Percentiles rank a stretch among this genome's conserved stretches.
These are phyloP conservation scores for Anoplolepis gracilipes DNA, from an alignment of 1,140 invertebrate species.

Conservation along the genomic window DNA sequence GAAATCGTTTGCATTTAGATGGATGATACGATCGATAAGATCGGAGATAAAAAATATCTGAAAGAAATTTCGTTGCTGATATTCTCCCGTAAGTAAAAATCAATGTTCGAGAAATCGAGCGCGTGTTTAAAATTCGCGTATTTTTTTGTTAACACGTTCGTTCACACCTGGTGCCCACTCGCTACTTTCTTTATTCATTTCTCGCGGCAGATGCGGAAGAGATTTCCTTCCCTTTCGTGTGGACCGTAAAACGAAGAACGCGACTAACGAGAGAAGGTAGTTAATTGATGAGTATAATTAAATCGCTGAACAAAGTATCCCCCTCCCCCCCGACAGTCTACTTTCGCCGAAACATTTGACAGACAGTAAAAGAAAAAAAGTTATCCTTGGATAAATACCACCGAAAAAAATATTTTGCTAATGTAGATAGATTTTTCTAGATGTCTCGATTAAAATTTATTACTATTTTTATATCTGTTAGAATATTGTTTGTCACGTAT, in stretches of 20 bases:
- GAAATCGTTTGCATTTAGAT: too few relatives aligned
- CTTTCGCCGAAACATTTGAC: neutral
- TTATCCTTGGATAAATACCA: slow-evolving; percentile 37
- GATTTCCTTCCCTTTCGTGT: neutral
- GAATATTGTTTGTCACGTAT: too few relatives aligned
- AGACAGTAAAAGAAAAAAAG: neutral
- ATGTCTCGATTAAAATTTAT: too few relatives aligned
- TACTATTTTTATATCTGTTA: too few relatives aligned
- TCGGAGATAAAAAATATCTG: too few relatives aligned
- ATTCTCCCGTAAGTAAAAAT: neutral
- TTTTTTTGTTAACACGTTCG: neutral
- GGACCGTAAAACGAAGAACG: slow-evolving; percentile 10
- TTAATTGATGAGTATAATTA: slow-evolving; percentile 10
- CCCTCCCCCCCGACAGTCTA: neutral
- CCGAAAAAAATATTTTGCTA: too few relatives aligned
- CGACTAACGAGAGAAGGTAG: neutral
- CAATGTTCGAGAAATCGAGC: neutral
- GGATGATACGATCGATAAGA: too few relatives aligned
- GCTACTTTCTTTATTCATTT: slow-evolving; percentile 21
- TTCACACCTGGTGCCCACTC: neutral
- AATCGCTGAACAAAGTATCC: neutral
- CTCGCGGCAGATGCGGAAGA: neutral
- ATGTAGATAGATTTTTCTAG: too few relatives aligned
- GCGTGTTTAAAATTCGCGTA: neutral
- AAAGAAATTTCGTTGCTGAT: too few relatives aligned